A percentile compares a stretch with the other conserved stretches of the same genome.
Conservation (phyloP, 1,140 invertebrate genomes). For the Mya arenaria region DNA sequence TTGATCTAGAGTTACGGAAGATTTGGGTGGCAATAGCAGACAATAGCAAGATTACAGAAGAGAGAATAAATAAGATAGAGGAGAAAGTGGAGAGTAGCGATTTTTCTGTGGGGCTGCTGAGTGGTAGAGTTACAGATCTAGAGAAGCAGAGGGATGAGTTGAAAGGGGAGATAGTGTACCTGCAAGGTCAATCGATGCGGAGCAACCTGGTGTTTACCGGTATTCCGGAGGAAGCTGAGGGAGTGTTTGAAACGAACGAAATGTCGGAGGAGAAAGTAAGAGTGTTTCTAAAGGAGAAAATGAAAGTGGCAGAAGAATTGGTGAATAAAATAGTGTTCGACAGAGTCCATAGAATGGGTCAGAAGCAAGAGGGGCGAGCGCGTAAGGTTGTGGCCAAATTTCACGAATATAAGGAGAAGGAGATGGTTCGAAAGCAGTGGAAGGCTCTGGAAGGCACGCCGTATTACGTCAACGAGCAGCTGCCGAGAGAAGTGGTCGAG, state of each 20-base stretch:
- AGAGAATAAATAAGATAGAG: neutral
- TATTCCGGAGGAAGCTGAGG: slow-evolving; percentile 1
- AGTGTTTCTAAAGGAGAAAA: neutral
- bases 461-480: slow-evolving; percentile 26
- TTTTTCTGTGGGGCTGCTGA: slow-evolving; percentile 9
- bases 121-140: neutral
- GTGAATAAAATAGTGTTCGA: neutral
- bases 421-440: neutral
- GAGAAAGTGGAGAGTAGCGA: neutral
- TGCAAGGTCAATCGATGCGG: slow-evolving; percentile 9
- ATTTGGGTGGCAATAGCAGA: neutral
- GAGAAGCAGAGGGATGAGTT: neutral
- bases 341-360: neutral
- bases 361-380: neutral
- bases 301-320: neutral
- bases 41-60: neutral
- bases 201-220: slow-evolving; percentile 15
- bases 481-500: neutral
- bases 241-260: neutral
- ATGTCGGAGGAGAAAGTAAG: neutral
- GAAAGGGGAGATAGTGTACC: slow-evolving; percentile 5
- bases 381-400: slow-evolving; percentile 6
- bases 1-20: slow-evolving; percentile 12
- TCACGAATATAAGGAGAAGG: neutral
- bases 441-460: neutral